Evolutionary conservation across 2,797 vertebrate genomes (phyloP).

Genomic region (Rhyacichthys aspro): DNA sequence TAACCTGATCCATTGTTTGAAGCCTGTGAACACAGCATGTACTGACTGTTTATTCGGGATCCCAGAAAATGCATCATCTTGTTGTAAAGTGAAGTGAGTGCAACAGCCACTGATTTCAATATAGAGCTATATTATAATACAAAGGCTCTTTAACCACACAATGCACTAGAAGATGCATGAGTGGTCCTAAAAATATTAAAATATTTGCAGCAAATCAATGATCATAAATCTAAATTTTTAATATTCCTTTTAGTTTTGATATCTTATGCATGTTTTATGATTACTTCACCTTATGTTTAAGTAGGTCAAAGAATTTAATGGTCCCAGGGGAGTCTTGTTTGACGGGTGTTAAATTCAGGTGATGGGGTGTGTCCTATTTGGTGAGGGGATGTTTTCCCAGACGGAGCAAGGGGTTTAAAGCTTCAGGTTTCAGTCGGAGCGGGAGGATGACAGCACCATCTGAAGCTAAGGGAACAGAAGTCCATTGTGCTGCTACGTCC

Average conservation of each 20-base stretch:
- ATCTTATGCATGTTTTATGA: background rate
- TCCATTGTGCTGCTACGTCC: constrained; percentile 8
- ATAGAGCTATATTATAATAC: too few relatives aligned
- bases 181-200: background rate
- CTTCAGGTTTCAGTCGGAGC: constrained; percentile 29
- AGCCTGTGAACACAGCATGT: too few relatives aligned
- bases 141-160: too few relatives aligned
- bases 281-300: constrained; percentile 8
- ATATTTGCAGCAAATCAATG: background rate
- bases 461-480: constrained; percentile 15
- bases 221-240: background rate
- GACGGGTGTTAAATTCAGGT: constrained; percentile 16
- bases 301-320: constrained; percentile 13
- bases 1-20: too few relatives aligned
- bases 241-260: background rate
- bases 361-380: constrained; percentile 5
- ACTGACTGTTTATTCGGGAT: too few relatives aligned
- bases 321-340: constrained; percentile 2
- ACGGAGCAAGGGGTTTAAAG: background rate
- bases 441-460: constrained; percentile 5
- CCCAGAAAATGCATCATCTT: too few relatives aligned
- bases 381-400: constrained; percentile 18
- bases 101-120: too few relatives aligned
- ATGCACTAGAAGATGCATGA: too few relatives aligned
- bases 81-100: too few relatives aligned